Conservation (phyloP, 2,113 vertebrate species). For the Euleptes europaea region DNA sequence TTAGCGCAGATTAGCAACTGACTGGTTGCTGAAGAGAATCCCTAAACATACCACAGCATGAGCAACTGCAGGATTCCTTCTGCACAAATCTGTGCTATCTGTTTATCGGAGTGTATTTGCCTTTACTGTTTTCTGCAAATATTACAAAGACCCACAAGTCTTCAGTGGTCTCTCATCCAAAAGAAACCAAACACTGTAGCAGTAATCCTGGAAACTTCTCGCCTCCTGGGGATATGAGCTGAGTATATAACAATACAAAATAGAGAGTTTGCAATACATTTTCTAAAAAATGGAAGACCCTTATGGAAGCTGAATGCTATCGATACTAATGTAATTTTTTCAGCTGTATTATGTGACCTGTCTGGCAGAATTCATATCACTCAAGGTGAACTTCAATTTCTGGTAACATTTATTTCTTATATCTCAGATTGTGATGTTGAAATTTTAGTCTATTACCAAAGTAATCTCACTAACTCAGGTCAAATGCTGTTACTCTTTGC, state of each 20-base stretch:
- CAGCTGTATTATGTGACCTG: constrained; percentile 34
- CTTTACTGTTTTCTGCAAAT: too few relatives aligned
- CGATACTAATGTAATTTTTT: constrained; percentile 43
- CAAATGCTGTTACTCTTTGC: background rate
- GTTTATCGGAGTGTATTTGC: too few relatives aligned
- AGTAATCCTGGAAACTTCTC: too few relatives aligned
- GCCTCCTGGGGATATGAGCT: too few relatives aligned
- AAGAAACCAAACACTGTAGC: too few relatives aligned
- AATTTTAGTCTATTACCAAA: background rate
- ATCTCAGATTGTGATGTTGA: background rate
- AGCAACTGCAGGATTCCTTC: background rate
- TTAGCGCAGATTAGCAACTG: constrained; percentile 56
- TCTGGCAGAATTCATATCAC: background rate
- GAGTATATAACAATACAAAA: background rate
- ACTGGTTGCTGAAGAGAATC: constrained; percentile 62
- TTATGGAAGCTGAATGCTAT: constrained; percentile 44
- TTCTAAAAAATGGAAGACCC: constrained; percentile 6
- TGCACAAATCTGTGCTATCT: background rate
- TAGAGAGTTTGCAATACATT: constrained; percentile 31
- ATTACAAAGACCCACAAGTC: too few relatives aligned
- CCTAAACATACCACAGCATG: constrained; percentile 60
- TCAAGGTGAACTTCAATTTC: constrained; percentile 22
- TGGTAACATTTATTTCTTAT: constrained; percentile 13
- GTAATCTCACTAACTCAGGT: background rate
- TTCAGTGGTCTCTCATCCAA: too few relatives aligned